Percentiles rank a stretch among this genome's conserved stretches.
phyloP scores from a whole-genome alignment of 1,140 invertebrate genomes.

The Plodia interpunctella region DNA sequence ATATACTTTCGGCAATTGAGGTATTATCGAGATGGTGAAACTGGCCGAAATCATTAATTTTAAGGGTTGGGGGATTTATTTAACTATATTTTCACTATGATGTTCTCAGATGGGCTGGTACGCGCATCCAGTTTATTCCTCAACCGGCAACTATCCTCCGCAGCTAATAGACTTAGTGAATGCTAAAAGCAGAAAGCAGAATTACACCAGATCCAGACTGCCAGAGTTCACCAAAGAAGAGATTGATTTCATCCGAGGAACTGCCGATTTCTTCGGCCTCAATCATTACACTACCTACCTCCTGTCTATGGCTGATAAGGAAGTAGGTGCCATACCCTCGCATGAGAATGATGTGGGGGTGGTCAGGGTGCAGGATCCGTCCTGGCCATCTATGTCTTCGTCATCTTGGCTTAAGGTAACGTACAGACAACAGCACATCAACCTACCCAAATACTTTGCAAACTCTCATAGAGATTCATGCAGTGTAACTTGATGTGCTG shows the following conservation, averaged over 20 bases:
- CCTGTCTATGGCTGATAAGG: constrained; percentile 57
- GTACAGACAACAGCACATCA: too few relatives aligned
- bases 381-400: constrained; percentile 72
- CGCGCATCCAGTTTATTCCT: constrained; percentile 81
- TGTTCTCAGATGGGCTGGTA: constrained; percentile 80
- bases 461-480: too few relatives aligned
- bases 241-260: constrained; percentile 74
- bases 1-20: too few relatives aligned
- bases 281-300: constrained; percentile 80
- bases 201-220: constrained; percentile 78
- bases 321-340: constrained; percentile 62
- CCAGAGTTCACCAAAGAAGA: constrained; percentile 81
- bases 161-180: constrained; percentile 80
- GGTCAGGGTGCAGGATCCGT: constrained; percentile 62
- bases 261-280: constrained; percentile 79
- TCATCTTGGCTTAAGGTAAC: constrained; percentile 73
- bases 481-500: too few relatives aligned
- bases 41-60: too few relatives aligned
- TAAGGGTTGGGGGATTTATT: too few relatives aligned
- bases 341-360: constrained; percentile 74
- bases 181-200: constrained; percentile 79
- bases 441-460: too few relatives aligned
- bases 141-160: constrained; percentile 82
- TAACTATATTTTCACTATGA: too few relatives aligned
- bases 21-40: too few relatives aligned